Percentiles rank a stretch among this genome's conserved stretches.
phyloP scores from a whole-genome alignment of 1,140 invertebrate genomes.

The Solenopsis fugax region DNA sequence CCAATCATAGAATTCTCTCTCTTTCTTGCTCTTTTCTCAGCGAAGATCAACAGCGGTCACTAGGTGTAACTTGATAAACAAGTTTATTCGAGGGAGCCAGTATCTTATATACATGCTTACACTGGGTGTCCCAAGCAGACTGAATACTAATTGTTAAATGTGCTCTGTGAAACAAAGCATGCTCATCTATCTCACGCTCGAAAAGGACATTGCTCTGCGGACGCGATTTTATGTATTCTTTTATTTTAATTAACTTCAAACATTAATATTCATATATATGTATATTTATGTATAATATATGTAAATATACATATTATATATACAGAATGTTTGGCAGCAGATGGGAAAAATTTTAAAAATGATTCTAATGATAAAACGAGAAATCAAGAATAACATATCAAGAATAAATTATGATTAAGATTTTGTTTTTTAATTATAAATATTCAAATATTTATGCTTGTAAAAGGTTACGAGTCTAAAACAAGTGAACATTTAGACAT shows the following conservation, averaged over 20 bases:
- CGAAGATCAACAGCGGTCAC: slow-evolving; percentile 46
- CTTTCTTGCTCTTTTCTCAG: slow-evolving; percentile 48
- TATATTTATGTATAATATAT: not conserved
- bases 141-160: slow-evolving; percentile 69
- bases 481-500: no score
- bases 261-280: not conserved
- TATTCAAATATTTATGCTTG: no score
- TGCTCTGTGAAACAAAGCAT: slow-evolving; percentile 54
- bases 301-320: not conserved
- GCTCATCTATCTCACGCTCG: not conserved
- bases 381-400: no score
- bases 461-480: no score
- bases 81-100: slow-evolving; percentile 73
- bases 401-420: no score
- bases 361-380: no score
- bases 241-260: not conserved
- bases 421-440: no score
- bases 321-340: no score
- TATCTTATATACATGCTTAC: slow-evolving; percentile 70
- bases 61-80: slow-evolving; percentile 76
- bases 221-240: slow-evolving; percentile 11
- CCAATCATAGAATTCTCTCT: slow-evolving; percentile 64
- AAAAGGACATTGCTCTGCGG: slow-evolving; percentile 9
- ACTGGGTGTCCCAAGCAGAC: slow-evolving; percentile 71
- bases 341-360: no score